Base-by-base conservation (phyloP, 2,113 vertebrate species). In the Mellivora capensis region DNA sequence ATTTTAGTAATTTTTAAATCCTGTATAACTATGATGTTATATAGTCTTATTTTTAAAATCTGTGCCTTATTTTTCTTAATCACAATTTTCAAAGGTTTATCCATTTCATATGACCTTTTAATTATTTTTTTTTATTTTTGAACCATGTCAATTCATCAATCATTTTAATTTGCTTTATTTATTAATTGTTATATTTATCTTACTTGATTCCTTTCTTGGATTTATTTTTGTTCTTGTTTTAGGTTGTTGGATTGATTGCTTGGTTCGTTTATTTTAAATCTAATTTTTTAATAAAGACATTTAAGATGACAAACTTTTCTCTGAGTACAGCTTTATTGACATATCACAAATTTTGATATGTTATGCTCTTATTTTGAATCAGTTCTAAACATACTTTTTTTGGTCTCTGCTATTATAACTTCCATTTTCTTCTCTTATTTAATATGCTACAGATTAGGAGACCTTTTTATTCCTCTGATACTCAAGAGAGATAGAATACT, bases 251-350 rank as follows among this genome's bases (percentile, higher is more conserved):
- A 77, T 37, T 86, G 54, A 89, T 92, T 82, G 6, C 34, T n/a
- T 94, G 42, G 37, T 71, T 89, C 39, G 91, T 95, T 87, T 13
- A 47, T 87, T 83, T 91, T 21, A 39, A 91, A 76, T 57, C 31
- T 67, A 62, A 74, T 59, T 95, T 84, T 87, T 64, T 37, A 85
- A 59, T 77, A 91, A 37, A 10, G 47, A 6, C 12, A 62, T 76
- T 95, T 71, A 67, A 93, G 31, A 52, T 88, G 67, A 90, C 21
- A 95, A 39, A 39, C 15, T 85, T 93, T 96, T n/a, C 7, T 96
- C 57, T 62, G 5, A 59, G 12, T 82, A 79, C 1, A 80, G 5
- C 29, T 88, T 80, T 86, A 20, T 5, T 15, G 44, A 29, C 21
- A 7, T 21, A 59, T 85, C 72, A 94, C 31, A 83, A 9, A 34